phyloP scores from a whole-genome alignment of 2,888 invertebrate genomes.

The Acanthosepion lycidas region DNA sequence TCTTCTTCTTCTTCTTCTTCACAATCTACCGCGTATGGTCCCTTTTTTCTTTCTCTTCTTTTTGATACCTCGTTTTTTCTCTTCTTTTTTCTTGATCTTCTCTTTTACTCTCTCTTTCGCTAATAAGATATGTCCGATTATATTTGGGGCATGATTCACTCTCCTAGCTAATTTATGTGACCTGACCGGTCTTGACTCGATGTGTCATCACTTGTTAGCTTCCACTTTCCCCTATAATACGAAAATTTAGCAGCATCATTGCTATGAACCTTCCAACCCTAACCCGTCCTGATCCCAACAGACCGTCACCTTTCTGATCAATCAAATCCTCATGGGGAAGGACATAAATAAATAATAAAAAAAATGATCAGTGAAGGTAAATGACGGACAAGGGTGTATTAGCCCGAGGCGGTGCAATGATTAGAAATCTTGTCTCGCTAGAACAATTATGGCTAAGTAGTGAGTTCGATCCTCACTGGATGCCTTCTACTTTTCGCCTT shows the following conservation, averaged over 20 bases:
- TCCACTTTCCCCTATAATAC: not conserved
- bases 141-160: not conserved
- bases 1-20: not conserved
- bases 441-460: no score
- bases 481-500: no score
- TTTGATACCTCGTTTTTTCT: not conserved
- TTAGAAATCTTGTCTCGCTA: no score
- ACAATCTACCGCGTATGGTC: not conserved
- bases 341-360: no score
- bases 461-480: no score
- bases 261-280: not conserved
- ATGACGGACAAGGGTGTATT: no score
- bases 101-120: not conserved
- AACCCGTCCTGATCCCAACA: not conserved
- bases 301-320: not conserved
- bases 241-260: not conserved
- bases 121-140: slow-evolving; percentile 33
- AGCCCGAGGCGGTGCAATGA: no score
- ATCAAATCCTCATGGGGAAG: not conserved
- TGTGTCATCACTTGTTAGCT: not conserved
- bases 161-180: not conserved
- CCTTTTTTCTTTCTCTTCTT: not conserved
- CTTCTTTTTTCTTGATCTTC: not conserved
- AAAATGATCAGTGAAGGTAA: no score
- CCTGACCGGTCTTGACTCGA: not conserved